Conservation (phyloP, 1,140 invertebrate species). For the Drosophila punjabiensis region DNA sequence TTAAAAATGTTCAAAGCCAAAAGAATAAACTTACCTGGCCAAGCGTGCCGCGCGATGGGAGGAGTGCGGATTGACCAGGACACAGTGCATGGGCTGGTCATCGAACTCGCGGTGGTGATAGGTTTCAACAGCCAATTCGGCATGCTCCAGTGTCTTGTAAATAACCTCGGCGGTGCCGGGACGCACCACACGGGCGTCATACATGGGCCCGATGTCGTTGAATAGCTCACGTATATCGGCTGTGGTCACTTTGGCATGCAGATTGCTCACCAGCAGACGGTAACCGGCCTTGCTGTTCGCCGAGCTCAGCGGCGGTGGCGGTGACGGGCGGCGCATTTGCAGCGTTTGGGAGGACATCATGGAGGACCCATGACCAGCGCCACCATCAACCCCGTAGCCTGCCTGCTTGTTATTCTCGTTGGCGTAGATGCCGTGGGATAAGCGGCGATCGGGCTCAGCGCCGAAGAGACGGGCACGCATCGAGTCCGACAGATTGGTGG, state of each 20-base stretch:
- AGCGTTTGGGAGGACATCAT: slow-evolving; percentile 51
- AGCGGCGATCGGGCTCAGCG: slow-evolving; percentile 83
- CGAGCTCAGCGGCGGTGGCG: slow-evolving; percentile 61
- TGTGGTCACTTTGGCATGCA: slow-evolving; percentile 93
- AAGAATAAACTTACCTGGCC: slow-evolving; percentile 80
- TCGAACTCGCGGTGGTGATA: slow-evolving; percentile 97
- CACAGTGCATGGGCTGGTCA: slow-evolving; percentile 93
- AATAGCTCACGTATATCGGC: slow-evolving; percentile 97
- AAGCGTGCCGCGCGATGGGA: slow-evolving; percentile 87
- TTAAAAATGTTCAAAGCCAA: too few relatives aligned
- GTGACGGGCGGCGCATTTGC: slow-evolving; percentile 74
- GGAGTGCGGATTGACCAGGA: slow-evolving; percentile 90
- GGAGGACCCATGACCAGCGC: background rate
- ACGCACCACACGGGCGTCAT: slow-evolving; percentile 93
- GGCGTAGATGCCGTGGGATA: slow-evolving; percentile 86
- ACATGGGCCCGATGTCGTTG: slow-evolving; percentile 94
- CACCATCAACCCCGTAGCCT: background rate
- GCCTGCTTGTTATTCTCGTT: slow-evolving; percentile 80
- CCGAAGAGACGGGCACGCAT: slow-evolving; percentile 76
- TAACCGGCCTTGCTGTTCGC: slow-evolving; percentile 86
- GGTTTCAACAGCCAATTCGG: slow-evolving; percentile 94
- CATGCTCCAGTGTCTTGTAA: slow-evolving; percentile 93
- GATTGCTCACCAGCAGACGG: slow-evolving; percentile 94
- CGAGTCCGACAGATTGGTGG: slow-evolving; percentile 77
- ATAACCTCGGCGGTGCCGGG: slow-evolving; percentile 95